Base-by-base conservation (phyloP, 1,140 invertebrate species). In the Heliconius nattereri region DNA sequence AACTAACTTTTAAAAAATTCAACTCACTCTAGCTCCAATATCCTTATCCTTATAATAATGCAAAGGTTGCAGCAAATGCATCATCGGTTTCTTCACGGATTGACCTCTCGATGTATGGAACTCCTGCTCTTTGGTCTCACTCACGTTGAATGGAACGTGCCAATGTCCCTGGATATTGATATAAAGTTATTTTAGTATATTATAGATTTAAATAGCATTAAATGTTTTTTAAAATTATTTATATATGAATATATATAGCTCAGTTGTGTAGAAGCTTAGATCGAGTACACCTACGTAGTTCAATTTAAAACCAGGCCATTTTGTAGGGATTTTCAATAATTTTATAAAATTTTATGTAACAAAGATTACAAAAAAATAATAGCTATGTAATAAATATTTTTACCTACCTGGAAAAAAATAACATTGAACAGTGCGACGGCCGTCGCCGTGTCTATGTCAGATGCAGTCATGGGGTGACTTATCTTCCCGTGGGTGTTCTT, bases 131-230 rank as follows among this genome's bases (percentile, higher is more conserved):
- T 81, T 77, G 2, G 86, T 87, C 9, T 84, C 49, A 11, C 23
- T 73, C 3, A 80, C 81, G 16, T 86, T 82, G 73, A 89, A 89
- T 20, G 86, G 87, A 16, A 87, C 84, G 52, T 86, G 82, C 86
- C 86, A 89, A 32, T 87, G 87, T 23, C 87, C 87, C 87, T 88
- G 49, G 16, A 20, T 52, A 19, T 52, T 19, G 49, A 52, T 19
- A 3, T 20, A 7, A 20, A 7, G 1, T 52, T 20, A 52, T 7
- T 52, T 20, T 45, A 45, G 16, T 16, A 45, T 45, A 35, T 35
- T 32, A 45, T 16, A 45, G 13, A 45, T 45, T 45, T 45, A 5
- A 45, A 45, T 45, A 45, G 5, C 13, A 45, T 11, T 5, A 45
- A 16, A 16, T 32, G 40, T 13, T 45, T 45, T 5, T 45, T 45